Evolutionary conservation across 2,797 vertebrate species (phyloP).

Genomic region (Ctenosaura bakeri): DNA sequence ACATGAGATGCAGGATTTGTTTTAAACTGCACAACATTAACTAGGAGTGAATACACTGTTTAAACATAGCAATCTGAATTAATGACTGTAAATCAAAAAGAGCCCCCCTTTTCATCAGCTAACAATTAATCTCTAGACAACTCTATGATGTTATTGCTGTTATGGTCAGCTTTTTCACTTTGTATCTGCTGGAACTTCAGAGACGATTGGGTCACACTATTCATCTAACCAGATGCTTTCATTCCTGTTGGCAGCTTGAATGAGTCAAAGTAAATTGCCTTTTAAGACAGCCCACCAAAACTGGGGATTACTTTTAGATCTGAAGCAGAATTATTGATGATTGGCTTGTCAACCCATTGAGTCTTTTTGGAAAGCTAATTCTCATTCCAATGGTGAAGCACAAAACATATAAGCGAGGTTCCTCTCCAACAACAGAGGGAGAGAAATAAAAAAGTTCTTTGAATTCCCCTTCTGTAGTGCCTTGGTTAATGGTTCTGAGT

Average conservation of each 20-base stretch:
- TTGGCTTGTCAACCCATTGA: slow-evolving; percentile 65
- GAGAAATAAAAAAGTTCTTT: background rate
- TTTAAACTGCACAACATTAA: slow-evolving; percentile 73
- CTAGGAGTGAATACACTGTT: slow-evolving; percentile 64
- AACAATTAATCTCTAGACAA: slow-evolving; percentile 55
- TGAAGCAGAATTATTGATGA: slow-evolving; percentile 67
- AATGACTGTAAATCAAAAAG: slow-evolving; percentile 58
- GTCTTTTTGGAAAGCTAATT: slow-evolving; percentile 60
- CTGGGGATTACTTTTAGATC: slow-evolving; percentile 43
- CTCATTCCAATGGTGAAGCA: slow-evolving; percentile 15
- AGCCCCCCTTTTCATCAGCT: slow-evolving; percentile 46
- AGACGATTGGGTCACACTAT: slow-evolving; percentile 3
- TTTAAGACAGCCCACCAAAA: slow-evolving; percentile 46
- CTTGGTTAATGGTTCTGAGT: slow-evolving; percentile 6
- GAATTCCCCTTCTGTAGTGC: background rate
- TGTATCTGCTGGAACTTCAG: slow-evolving; percentile 31
- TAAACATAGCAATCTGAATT: slow-evolving; percentile 58
- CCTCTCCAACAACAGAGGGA: background rate
- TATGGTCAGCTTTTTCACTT: slow-evolving; percentile 26
- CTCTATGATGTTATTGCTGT: slow-evolving; percentile 35
- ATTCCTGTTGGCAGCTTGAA: slow-evolving; percentile 7
- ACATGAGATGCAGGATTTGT: slow-evolving; percentile 72
- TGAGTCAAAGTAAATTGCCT: slow-evolving; percentile 32
- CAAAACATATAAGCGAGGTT: slow-evolving; percentile 26
- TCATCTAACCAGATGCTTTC: background rate